Percentiles rank a stretch among this genome's conserved stretches.
Conservation (phyloP, 2,113 vertebrate species). For the Anolis sagrei region DNA sequence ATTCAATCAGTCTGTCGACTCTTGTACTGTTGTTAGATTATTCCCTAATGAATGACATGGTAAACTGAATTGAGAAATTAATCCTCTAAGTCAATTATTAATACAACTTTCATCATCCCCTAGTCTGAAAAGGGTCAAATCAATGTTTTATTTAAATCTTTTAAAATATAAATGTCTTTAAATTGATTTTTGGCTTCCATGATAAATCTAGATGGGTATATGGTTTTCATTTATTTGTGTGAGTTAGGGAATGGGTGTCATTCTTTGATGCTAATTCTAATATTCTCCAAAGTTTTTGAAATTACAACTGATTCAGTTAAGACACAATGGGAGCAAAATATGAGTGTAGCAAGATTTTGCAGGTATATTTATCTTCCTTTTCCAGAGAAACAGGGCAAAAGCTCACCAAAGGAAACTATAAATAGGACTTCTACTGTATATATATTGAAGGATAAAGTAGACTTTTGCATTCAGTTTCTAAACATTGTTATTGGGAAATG, state of each 20-base stretch:
- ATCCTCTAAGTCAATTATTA: constrained; percentile 31
- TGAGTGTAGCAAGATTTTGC: neutral
- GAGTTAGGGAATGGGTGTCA: neutral
- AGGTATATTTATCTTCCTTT: neutral
- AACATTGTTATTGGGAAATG: neutral
- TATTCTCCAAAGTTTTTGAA: neutral
- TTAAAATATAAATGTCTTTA: neutral
- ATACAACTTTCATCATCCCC: constrained; percentile 3
- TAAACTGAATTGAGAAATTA: constrained; percentile 10
- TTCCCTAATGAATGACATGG: constrained; percentile 43
- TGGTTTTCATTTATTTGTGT: neutral
- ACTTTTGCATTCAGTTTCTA: neutral
- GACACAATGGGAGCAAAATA: neutral
- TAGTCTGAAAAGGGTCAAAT: constrained; percentile 36
- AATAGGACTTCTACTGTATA: neutral
- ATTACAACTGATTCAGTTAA: constrained; percentile 15
- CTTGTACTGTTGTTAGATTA: constrained; percentile 24
- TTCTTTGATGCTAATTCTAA: neutral
- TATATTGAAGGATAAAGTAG: neutral
- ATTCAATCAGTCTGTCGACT: neutral
- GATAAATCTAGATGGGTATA: neutral
- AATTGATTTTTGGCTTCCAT: neutral
- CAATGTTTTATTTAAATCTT: constrained; percentile 21
- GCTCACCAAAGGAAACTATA: neutral
- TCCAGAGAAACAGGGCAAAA: neutral